Conservation (phyloP, 2,888 invertebrate genomes). For the Netelia virgata region DNA sequence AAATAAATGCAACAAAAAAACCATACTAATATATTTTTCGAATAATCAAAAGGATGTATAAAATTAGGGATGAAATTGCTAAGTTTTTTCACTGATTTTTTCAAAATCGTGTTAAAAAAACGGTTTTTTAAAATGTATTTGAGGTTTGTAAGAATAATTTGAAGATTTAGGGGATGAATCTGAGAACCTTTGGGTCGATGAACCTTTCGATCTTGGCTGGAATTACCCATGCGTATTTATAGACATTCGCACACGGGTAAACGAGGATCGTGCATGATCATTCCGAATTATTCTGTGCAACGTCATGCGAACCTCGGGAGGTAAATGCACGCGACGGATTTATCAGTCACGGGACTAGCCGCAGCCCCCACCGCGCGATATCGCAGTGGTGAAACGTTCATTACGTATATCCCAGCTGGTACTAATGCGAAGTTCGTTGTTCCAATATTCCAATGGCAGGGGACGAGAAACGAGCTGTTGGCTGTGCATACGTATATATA, state of each 20-base stretch:
- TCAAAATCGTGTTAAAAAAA: no score
- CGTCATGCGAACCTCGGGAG: slow-evolving; percentile 47
- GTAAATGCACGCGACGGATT: slow-evolving; percentile 34
- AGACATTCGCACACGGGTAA: slow-evolving; percentile 11
- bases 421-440: slow-evolving; percentile 47
- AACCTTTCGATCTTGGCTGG: no score
- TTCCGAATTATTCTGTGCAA: slow-evolving; percentile 25
- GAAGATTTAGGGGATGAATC: no score
- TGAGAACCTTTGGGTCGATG: no score
- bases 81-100: no score
- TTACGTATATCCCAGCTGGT: slow-evolving; percentile 51
- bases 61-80: no score
- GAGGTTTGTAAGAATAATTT: no score
- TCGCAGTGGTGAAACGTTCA: slow-evolving; percentile 41
- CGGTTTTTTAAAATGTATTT: no score
- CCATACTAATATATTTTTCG: no score
- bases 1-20: no score
- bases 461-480: slow-evolving; percentile 42
- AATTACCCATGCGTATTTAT: neutral
- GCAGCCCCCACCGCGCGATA: slow-evolving; percentile 1
- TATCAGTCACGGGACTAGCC: slow-evolving; percentile 44
- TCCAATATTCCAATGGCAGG: neutral
- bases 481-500: neutral
- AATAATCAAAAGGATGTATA: no score
- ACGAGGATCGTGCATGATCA: slow-evolving; percentile 40